Conservation (phyloP, 2,797 vertebrate genomes). For the Tragopan temminckii region DNA sequence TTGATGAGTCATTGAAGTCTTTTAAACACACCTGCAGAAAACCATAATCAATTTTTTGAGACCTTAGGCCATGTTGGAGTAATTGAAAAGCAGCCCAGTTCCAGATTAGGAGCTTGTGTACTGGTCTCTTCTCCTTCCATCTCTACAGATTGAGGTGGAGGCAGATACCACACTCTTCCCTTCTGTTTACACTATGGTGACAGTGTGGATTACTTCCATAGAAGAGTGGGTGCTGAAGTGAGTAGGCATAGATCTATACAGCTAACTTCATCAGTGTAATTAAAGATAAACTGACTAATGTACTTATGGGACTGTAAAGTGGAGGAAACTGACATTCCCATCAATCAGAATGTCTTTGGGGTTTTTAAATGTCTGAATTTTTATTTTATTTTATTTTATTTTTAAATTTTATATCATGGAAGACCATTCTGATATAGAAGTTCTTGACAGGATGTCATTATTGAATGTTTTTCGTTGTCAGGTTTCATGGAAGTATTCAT, state of each 20-base stretch:
- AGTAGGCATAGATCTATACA: not conserved
- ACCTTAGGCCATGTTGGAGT: not conserved
- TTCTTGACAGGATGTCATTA: not conserved
- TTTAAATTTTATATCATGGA: not conserved
- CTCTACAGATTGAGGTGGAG: not conserved
- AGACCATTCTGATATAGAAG: slow-evolving; percentile 8
- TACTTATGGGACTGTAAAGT: slow-evolving; percentile 10
- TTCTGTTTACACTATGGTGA: not conserved
- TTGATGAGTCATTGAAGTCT: not conserved
- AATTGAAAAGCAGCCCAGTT: not conserved
- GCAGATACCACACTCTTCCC: not conserved
- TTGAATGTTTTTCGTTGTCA: slow-evolving; percentile 11
- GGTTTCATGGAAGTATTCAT: slow-evolving; percentile 10
- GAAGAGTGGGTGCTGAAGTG: not conserved
- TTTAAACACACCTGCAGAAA: not conserved
- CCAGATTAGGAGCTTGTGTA: accelerated
- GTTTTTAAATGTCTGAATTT: slow-evolving; percentile 30
- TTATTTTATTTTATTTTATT: slow-evolving; percentile 18
- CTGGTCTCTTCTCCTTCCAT: not conserved
- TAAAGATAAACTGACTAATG: not conserved
- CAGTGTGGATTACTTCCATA: not conserved
- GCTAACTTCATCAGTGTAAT: not conserved
- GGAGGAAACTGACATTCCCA: not conserved
- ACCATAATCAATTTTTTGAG: not conserved
- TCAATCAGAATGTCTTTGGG: slow-evolving; percentile 28